Conservation (phyloP, 2,113 vertebrate genomes). For the Ictalurus furcatus region DNA sequence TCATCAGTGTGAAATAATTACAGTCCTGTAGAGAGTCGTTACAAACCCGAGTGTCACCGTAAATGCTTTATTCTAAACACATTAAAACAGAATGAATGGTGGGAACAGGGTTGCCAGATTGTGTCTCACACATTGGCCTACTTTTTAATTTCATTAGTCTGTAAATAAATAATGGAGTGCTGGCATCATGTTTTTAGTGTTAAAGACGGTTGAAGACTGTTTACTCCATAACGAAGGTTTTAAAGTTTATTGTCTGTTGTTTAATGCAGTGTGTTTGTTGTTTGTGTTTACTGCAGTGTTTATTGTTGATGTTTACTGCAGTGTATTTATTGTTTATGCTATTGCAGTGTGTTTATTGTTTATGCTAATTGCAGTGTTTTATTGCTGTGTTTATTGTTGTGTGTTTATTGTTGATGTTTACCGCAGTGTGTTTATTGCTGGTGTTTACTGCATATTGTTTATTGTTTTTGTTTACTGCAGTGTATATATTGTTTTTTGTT, state of each 20-base stretch:
- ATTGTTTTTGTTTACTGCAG: background rate
- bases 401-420: background rate
- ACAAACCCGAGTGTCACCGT: background rate
- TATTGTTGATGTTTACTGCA: background rate
- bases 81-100: background rate
- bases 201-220: no score
- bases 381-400: background rate
- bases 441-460: background rate
- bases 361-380: no score
- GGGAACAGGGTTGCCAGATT: background rate
- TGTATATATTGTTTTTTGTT: background rate
- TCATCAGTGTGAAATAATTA: slow-evolving; percentile 1
- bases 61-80: background rate
- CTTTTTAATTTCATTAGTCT: background rate
- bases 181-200: background rate
- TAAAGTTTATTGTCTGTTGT: background rate
- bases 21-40: slow-evolving; percentile 2
- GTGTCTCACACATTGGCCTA: background rate
- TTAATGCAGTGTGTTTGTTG: background rate
- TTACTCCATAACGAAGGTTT: background rate
- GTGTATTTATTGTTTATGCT: background rate
- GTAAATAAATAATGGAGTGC: background rate
- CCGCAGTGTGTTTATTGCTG: background rate
- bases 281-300: background rate
- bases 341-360: background rate